These are phyloP conservation scores for Andrena camellia DNA, from an alignment of 2,888 invertebrate species.

Conservation along the genomic window DNA sequence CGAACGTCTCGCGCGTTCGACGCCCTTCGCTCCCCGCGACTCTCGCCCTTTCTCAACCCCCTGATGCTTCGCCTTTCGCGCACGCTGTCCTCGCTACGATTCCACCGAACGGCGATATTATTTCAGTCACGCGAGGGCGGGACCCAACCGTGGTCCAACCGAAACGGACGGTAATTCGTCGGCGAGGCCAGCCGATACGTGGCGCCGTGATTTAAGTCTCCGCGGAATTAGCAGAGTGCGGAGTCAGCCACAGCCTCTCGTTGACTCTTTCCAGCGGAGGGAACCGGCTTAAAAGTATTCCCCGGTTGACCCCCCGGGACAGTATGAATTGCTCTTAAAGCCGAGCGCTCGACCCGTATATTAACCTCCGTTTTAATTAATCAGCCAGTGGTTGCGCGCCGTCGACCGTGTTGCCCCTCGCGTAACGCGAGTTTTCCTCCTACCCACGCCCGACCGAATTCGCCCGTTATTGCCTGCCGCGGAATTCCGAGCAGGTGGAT, in stretches of 20 bases:
- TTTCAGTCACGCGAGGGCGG: background rate
- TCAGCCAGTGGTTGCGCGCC: conserved; percentile 68
- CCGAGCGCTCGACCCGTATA: conserved; percentile 77
- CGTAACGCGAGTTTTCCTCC: background rate
- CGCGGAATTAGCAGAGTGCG: conserved; percentile 45
- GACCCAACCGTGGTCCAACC: background rate
- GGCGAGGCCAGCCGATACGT: background rate
- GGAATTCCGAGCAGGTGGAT: conserved; percentile 18
- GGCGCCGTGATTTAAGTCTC: conserved; percentile 53
- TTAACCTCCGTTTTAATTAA: conserved; percentile 82
- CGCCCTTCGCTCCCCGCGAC: conserved; percentile 5
- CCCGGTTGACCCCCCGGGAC: conserved; percentile 76
- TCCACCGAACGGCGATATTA: too few relatives aligned
- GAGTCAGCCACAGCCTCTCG: conserved; percentile 30
- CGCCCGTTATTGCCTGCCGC: conserved; percentile 15
- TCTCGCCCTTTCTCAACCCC: too few relatives aligned
- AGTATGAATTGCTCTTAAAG: conserved; percentile 77
- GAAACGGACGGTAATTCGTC: background rate
- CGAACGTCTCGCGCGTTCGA: conserved; percentile 31
- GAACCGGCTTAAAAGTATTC: conserved; percentile 64
- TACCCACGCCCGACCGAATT: background rate
- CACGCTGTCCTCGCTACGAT: too few relatives aligned
- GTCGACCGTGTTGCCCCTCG: conserved; percentile 13
- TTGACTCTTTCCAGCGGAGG: conserved; percentile 27
- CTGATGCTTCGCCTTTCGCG: too few relatives aligned